These are phyloP conservation scores for Drosophila nikananu DNA, from an alignment of 1,140 invertebrate species.

Conservation along the genomic window DNA sequence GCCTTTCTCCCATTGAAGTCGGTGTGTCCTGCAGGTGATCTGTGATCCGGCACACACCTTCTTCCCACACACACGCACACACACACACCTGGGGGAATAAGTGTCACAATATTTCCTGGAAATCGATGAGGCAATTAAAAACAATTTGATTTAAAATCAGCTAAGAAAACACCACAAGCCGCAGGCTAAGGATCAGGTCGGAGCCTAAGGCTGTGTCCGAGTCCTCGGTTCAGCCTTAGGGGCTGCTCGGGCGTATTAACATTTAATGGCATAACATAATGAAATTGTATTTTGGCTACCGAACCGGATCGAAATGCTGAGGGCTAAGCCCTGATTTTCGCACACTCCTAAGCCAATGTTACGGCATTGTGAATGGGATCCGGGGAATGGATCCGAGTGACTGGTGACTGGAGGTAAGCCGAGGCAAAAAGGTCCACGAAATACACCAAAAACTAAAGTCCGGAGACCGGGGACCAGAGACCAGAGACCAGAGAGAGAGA, in stretches of 20 bases:
- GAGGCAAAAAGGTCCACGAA: constrained; percentile 61
- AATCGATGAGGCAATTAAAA: constrained; percentile 74
- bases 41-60: constrained; percentile 5
- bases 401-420: constrained; percentile 51
- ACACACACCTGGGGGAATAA: constrained; percentile 5
- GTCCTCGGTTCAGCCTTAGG: neutral
- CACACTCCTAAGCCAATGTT: constrained; percentile 81
- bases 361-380: constrained; percentile 71
- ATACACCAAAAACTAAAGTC: constrained; percentile 9
- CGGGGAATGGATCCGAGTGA: constrained; percentile 23
- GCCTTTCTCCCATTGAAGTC: constrained; percentile 1
- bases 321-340: constrained; percentile 73
- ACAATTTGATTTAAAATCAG: constrained; percentile 82
- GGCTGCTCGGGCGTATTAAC: constrained; percentile 50
- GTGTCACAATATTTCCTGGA: constrained; percentile 74
- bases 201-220: neutral
- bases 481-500: neutral
- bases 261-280: constrained; percentile 81
- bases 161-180: constrained; percentile 65
- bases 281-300: constrained; percentile 69
- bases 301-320: constrained; percentile 42
- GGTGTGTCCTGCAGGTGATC: constrained; percentile 2
- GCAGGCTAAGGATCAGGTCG: constrained; percentile 13
- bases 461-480: neutral
- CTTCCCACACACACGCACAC: constrained; percentile 9